These are phyloP conservation scores for Lontra canadensis DNA, from an alignment of 2,113 vertebrate species.

Conservation along the genomic window DNA sequence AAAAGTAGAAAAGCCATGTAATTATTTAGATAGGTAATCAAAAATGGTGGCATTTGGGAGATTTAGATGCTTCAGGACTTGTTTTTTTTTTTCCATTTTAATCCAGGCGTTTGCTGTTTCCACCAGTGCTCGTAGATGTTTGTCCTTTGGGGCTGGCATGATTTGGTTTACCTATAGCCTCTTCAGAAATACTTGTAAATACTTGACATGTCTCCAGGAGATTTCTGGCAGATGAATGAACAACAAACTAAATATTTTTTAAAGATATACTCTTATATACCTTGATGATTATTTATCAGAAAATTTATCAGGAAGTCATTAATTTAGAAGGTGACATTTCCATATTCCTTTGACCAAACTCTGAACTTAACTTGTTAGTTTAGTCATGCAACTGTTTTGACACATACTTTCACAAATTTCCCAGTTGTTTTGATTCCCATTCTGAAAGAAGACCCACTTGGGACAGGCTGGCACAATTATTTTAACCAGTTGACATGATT, in stretches of 20 bases:
- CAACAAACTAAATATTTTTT: not conserved
- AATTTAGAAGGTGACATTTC: conserved; percentile 45
- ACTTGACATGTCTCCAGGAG: not conserved
- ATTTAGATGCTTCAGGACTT: not conserved
- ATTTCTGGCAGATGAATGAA: conserved; percentile 38
- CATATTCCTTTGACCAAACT: conserved; percentile 17
- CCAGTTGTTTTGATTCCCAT: not conserved
- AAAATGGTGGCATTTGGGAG: not conserved
- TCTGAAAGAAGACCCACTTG: not conserved
- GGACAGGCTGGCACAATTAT: conserved; percentile 32
- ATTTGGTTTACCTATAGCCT: not conserved
- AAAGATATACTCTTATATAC: not conserved
- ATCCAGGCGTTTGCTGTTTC: not conserved
- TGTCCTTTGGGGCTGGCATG: not conserved
- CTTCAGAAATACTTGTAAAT: not conserved
- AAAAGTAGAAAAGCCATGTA: not conserved
- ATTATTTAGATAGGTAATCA: not conserved
- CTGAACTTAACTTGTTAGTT: conserved; percentile 37
- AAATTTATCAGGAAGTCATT: conserved; percentile 10
- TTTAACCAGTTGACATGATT: conserved; percentile 52
- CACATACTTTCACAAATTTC: conserved; percentile 1
- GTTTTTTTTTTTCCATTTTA: not conserved
- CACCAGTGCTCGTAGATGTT: not conserved
- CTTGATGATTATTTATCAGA: conserved; percentile 20
- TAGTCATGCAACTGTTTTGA: conserved; percentile 41